Conservation (phyloP, 2,888 invertebrate genomes). For the Galerucella pusilla region DNA sequence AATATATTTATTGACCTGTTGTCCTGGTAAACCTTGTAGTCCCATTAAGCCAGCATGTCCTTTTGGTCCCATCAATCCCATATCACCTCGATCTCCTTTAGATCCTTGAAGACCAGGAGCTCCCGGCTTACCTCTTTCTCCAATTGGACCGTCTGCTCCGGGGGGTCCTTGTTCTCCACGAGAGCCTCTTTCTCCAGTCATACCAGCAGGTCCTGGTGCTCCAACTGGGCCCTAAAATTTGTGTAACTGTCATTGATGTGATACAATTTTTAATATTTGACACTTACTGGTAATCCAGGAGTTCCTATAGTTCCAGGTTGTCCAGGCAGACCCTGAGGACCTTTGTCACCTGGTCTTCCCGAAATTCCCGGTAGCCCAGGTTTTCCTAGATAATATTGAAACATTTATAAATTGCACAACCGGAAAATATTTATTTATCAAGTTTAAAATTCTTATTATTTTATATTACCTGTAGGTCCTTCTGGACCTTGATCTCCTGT, state of each 20-base stretch:
- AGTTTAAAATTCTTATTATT: neutral
- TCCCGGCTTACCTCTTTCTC: slow-evolving; percentile 82
- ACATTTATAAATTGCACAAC: neutral
- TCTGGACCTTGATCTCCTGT: slow-evolving; percentile 71
- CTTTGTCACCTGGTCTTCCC: slow-evolving; percentile 82
- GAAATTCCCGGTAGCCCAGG: slow-evolving; percentile 77
- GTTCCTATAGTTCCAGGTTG: slow-evolving; percentile 73
- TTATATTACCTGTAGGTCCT: slow-evolving; percentile 68
- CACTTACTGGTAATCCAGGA: slow-evolving; percentile 75
- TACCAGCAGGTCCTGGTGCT: slow-evolving; percentile 73
- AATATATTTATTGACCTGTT: slow-evolving; percentile 53
- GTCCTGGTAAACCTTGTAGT: slow-evolving; percentile 82
- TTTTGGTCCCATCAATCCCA: slow-evolving; percentile 79
- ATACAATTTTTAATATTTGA: neutral
- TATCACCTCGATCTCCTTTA: slow-evolving; percentile 70
- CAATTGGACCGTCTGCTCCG: slow-evolving; percentile 81
- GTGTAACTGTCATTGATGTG: slow-evolving; percentile 2
- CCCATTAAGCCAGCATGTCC: slow-evolving; percentile 88
- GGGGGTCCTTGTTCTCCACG: slow-evolving; percentile 80
- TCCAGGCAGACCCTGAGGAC: slow-evolving; percentile 75
- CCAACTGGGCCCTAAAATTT: slow-evolving; percentile 74
- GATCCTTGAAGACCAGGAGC: slow-evolving; percentile 79
- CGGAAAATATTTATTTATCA: neutral
- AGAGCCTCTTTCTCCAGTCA: slow-evolving; percentile 77
- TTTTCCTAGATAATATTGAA: slow-evolving; percentile 60